phyloP scores from a whole-genome alignment of 2,113 vertebrate genomes.

The Sprattus sprattus region DNA sequence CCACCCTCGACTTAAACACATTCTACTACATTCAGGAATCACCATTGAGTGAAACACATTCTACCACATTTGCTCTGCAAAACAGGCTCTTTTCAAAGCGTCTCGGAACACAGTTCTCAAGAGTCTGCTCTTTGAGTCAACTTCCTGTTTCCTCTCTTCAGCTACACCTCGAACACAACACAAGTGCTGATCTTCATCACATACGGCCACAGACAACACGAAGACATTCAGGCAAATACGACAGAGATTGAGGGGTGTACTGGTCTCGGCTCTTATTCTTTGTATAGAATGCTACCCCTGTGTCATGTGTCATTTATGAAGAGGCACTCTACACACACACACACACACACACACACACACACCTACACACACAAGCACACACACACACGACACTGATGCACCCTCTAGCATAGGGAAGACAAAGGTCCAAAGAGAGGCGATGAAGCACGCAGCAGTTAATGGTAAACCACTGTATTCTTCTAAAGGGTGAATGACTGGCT shows the following conservation, averaged over 20 bases:
- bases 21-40: too few relatives aligned
- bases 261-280: not conserved
- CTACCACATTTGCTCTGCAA: not conserved
- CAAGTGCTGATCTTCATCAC: not conserved
- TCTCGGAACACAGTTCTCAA: not conserved
- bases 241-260: not conserved
- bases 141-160: not conserved
- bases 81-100: not conserved
- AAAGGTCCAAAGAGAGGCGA: not conserved
- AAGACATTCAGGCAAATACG: not conserved
- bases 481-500: slow-evolving; percentile 33
- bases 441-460: slow-evolving; percentile 29
- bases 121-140: slow-evolving; percentile 1
- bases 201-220: not conserved
- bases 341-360: too few relatives aligned
- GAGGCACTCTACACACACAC: not conserved
- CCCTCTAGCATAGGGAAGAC: not conserved
- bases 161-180: not conserved
- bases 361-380: too few relatives aligned
- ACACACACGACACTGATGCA: not conserved
- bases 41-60: too few relatives aligned
- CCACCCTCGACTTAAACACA: too few relatives aligned
- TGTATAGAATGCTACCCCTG: not conserved
- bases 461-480: slow-evolving; percentile 11
- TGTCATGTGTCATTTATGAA: not conserved